Conservation (phyloP, 2,797 vertebrate genomes). For the Dallia pectoralis region DNA sequence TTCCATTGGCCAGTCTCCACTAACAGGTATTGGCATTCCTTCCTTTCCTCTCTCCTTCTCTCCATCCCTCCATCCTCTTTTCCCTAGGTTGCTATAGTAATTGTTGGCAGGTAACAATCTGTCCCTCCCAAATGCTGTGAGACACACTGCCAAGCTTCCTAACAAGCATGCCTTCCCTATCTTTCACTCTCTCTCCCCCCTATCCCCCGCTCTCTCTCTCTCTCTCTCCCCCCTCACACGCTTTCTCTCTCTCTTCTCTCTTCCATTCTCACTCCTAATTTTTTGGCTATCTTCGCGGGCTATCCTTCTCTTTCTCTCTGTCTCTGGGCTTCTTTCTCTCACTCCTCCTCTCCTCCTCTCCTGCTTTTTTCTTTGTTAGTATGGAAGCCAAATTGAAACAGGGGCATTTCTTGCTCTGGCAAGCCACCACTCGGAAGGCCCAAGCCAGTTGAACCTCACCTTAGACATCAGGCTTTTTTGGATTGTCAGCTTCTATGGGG, state of each 20-base stretch:
- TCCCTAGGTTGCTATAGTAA: constrained; percentile 23
- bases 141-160: constrained; percentile 1
- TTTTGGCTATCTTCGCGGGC: background rate
- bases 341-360: constrained; percentile 5
- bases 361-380: constrained; percentile 10
- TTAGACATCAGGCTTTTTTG: constrained; percentile 13
- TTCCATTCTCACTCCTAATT: too few species aligned
- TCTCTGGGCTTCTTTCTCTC: too few species aligned
- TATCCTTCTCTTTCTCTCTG: background rate
- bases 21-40: constrained; percentile 40
- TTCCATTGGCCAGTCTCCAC: constrained; percentile 18
- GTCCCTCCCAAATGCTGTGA: constrained; percentile 29
- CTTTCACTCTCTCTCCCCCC: background rate
- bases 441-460: constrained; percentile 14
- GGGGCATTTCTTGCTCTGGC: constrained; percentile 26
- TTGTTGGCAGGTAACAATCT: constrained; percentile 32
- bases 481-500: constrained; percentile 29
- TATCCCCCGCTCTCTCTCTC: background rate
- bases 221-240: constrained; percentile 6
- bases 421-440: constrained; percentile 26
- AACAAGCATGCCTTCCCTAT: background rate
- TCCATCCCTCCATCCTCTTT: constrained; percentile 27
- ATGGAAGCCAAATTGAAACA: constrained; percentile 20
- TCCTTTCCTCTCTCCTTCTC: constrained; percentile 44
- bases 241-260: background rate